phyloP scores from a whole-genome alignment of 2,113 vertebrate species.

The Anguilla rostrata region DNA sequence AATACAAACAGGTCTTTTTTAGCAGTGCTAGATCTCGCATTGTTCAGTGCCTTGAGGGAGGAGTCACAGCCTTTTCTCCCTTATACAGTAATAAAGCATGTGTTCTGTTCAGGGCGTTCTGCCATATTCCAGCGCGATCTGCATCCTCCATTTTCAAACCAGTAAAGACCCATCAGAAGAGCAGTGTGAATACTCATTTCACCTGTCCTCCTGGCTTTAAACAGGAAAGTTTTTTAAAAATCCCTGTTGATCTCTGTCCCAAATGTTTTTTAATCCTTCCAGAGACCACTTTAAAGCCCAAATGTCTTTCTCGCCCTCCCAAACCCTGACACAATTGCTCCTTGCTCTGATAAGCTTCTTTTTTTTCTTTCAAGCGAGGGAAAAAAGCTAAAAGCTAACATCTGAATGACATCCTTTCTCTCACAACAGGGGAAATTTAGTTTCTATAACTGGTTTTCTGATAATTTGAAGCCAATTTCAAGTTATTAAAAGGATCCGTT shows the following conservation, averaged over 20 bases:
- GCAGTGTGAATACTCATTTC: too few relatives aligned
- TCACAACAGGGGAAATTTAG: conserved; percentile 49
- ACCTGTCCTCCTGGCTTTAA: neutral
- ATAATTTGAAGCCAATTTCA: conserved; percentile 43
- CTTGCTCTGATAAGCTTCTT: conserved; percentile 17
- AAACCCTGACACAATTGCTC: neutral
- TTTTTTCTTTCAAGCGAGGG: conserved; percentile 12
- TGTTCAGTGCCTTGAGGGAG: too few relatives aligned
- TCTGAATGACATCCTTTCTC: conserved; percentile 47
- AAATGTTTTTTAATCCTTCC: neutral
- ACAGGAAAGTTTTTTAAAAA: neutral
- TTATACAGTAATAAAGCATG: too few relatives aligned
- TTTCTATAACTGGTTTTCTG: conserved; percentile 41
- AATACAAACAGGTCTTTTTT: too few relatives aligned
- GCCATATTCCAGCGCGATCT: neutral
- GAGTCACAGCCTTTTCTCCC: neutral
- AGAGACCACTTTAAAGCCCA: neutral
- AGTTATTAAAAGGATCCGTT: conserved; percentile 48
- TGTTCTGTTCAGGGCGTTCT: too few relatives aligned
- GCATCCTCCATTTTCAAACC: neutral
- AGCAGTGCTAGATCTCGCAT: too few relatives aligned
- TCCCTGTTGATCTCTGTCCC: neutral
- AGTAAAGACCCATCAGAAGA: neutral
- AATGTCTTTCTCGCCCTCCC: neutral
- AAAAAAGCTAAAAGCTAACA: conserved; percentile 21